Evolutionary conservation across 1,140 invertebrate genomes (phyloP), one percentile per base, ranked within the genome.

Genomic region (Philotrypesis tridentata): DNA sequence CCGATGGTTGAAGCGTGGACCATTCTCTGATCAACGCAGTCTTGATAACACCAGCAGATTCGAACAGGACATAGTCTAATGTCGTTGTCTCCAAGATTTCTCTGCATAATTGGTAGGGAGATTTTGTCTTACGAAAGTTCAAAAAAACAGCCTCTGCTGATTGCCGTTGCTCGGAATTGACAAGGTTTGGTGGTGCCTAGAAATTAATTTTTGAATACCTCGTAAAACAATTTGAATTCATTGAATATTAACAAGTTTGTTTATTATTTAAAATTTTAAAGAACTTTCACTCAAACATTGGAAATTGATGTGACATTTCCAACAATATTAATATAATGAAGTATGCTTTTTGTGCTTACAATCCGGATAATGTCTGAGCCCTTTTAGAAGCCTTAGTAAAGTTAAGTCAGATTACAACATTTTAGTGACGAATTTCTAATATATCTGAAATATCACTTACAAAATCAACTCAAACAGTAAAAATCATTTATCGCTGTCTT

Each of bases 21-120:
- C 97, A 98, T 93, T 98, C 96, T 89, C 95, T 93, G 71, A 98
- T 95, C 9, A 98, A 89, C 33, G 96, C 95, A 85, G 95, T 94
- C 91, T 97, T 97, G 78, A 98, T 91, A n/a, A 97, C 93, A 78
- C 95, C 95, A 8, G 95, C 96, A 83, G 96, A 94, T 92, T 98
- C 97, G 92, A 97, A 98, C 70, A 97, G 89, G 8, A 98, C 96
- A 93, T 96, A 97, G 87, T 97, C 96, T 81, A 95, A 94, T 76
- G 93, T 92, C 81, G 95, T 95, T 60, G 94, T 95, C 91, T 97
- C 97, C 82, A 98, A 92, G 87, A 98, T 96, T 88, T 95, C 93
- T 87, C 94, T 93, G 88, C 97, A 98, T 29, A 97, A 87, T 76
- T 94, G 93, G 89, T 97, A 98, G 43, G 97, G 97, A 83, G 94